Evolutionary conservation across 1,140 invertebrate species (phyloP), one percentile per base, ranked within the genome.

Genomic region (Cotesia chilonis): DNA sequence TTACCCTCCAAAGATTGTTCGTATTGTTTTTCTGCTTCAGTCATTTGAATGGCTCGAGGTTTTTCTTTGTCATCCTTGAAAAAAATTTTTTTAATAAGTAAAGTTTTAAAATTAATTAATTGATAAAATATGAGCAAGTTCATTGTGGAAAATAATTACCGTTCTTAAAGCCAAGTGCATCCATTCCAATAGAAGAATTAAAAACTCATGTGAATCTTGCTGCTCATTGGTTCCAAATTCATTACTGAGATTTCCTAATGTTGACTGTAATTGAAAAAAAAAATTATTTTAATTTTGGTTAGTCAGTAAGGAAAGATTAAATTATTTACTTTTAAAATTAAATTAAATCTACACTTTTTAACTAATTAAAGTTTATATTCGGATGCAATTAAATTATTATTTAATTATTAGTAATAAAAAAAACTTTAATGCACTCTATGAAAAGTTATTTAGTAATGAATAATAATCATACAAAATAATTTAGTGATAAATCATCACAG

Each of bases 181-280:
- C 89, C 93, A 95, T 78, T 98, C 95, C 83, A 98, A 90, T 3
- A 98, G 88, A 77, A 96, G 95, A 14, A 93, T 93, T 1, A 98
- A 89, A 82, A 98, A 97, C 83, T 99, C 97, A 83, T 98, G 96
- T 0, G 96, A 95, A 83, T 99, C 97, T 83, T 98, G 97, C 81
- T 98, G 97, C 71, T 96, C 92, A 76, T 90, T 90, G 36, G 92
- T 94, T 68, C 91, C 91, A 87, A 98, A 98, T 76, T 92, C 91
- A 65, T 92, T 87, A 79, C 94, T 90, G 76, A 92, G 91, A 72
- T 92, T 91, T 9, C 93, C 93, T 57, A 95, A 90, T 12, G 91
- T 90, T 75, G 88, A 89, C 92, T 94, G 4, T 77, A 85, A 81
- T 6, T 55, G 70, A 77, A 68, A 66, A 74, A 74, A 38, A 47